Conservation (phyloP, 2,797 vertebrate genomes). For the Denticeps clupeoides region DNA sequence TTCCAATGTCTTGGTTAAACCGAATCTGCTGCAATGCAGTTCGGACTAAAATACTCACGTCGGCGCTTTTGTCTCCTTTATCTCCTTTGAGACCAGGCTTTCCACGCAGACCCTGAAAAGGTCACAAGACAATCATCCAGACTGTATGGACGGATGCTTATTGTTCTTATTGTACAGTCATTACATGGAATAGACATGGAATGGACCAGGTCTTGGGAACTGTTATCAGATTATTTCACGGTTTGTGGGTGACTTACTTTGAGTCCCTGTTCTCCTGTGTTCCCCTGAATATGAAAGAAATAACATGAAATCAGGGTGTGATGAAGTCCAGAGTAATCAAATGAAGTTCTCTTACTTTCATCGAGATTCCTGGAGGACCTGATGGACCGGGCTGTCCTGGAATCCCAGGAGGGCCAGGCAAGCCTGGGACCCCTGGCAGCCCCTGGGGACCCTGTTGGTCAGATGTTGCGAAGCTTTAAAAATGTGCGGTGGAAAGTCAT, state of each 20-base stretch:
- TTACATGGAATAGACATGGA: too few relatives aligned
- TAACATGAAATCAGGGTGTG: background rate
- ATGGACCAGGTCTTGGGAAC: too few relatives aligned
- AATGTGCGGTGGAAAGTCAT: too few relatives aligned
- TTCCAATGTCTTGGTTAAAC: background rate
- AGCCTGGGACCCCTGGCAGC: constrained; percentile 62
- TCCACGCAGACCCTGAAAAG: constrained; percentile 68
- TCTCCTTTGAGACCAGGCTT: constrained; percentile 71
- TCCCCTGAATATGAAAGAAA: constrained; percentile 56
- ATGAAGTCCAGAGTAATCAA: background rate
- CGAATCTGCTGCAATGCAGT: too few relatives aligned
- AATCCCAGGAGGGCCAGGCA: constrained; percentile 65
- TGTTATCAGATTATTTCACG: background rate
- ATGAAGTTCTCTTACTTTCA: constrained; percentile 59
- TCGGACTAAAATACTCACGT: too few relatives aligned
- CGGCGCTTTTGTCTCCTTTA: constrained; percentile 60
- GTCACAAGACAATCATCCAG: background rate
- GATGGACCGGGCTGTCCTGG: constrained; percentile 58
- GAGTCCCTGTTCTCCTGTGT: constrained; percentile 58
- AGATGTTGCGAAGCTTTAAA: too few relatives aligned
- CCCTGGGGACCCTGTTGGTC: constrained; percentile 53
- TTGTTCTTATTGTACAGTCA: too few relatives aligned
- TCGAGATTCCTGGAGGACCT: constrained; percentile 60
- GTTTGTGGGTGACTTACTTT: constrained; percentile 72
- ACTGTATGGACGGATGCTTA: background rate